Evolutionary conservation across 2,797 vertebrate genomes (phyloP), one percentile per base, ranked within the genome.

Genomic region (Tenualosa thibaudeaui): DNA sequence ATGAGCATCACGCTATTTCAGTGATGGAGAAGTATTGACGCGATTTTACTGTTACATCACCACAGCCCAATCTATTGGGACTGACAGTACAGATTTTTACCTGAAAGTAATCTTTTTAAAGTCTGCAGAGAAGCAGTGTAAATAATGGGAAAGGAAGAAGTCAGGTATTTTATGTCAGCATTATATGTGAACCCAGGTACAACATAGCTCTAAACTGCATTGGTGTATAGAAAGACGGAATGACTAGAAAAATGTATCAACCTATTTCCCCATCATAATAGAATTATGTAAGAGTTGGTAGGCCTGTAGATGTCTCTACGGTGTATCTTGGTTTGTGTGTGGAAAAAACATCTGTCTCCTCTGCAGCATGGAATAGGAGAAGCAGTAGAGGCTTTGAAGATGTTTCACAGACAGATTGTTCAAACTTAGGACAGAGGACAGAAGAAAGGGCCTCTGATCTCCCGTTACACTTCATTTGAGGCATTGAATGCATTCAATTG

Each of bases 391-490:
- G 68, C 86, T 92, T 92, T 93, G 89, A 93, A 92, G 89, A 89
- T 43, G 83, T 86, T 91, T 90, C 84, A 86, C 86, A 49, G 82
- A 85, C 86, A 89, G 84, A 37, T 90, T 87, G 86, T 88, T 5
- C 78, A 82, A 86, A 86, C 91, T 53, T 60, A 4, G 86, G 89
- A 88, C 91, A 92, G 37, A 85, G 54, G 46, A 85, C 15, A 84
- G 60, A 84, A 85, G 54, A 90, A 82, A 88, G 89, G 89, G 89
- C 90, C 87, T 92, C 91, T 92, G 91, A 93, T 94, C 92, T 93
- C 93, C 85, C 62, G 89, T 94, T 94, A 93, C 92, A 93, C 91
- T 92, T 94, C 92, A 93, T 95, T 93, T 93, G 90, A 91, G 90
- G 86, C 92, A 83, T 86, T 91, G 90, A 94, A 93, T 91, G 90